phyloP scores from a whole-genome alignment of 1,140 invertebrate genomes.

The Drosophila parabipectinata region DNA sequence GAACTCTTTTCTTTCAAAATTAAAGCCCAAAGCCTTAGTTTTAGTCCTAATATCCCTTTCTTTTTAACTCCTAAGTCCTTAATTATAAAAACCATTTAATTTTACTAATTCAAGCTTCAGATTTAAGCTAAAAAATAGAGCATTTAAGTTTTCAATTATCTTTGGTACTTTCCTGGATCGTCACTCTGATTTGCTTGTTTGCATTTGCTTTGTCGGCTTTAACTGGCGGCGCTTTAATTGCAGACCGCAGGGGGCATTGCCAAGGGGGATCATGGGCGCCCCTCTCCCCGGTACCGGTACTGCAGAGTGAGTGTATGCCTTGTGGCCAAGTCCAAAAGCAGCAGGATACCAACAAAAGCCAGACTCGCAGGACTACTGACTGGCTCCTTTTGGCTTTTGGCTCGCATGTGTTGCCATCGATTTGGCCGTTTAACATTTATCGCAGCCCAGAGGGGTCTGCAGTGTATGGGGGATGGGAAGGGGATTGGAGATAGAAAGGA shows the following conservation, averaged over 20 bases:
- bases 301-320: neutral
- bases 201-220: slow-evolving; percentile 49
- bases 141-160: neutral
- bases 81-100: too few relatives aligned
- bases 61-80: too few relatives aligned
- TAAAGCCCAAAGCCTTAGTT: too few relatives aligned
- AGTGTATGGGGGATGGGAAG: neutral
- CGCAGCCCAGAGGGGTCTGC: slow-evolving; percentile 39
- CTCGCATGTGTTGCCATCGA: slow-evolving; percentile 78
- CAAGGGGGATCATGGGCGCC: neutral
- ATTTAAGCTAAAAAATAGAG: neutral
- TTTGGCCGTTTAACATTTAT: slow-evolving; percentile 81
- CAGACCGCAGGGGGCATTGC: slow-evolving; percentile 22
- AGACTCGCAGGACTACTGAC: slow-evolving; percentile 16
- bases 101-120: neutral
- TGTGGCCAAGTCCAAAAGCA: slow-evolving; percentile 9
- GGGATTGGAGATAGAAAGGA: too few relatives aligned
- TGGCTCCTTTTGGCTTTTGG: slow-evolving; percentile 30
- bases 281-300: too few relatives aligned
- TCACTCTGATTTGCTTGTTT: slow-evolving; percentile 31
- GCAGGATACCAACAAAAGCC: slow-evolving; percentile 30
- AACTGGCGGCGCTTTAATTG: slow-evolving; percentile 51
- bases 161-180: neutral
- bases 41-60: too few relatives aligned
- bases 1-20: too few relatives aligned